Base-by-base conservation (phyloP, 2,113 vertebrate genomes). In the Condylura cristata region DNA sequence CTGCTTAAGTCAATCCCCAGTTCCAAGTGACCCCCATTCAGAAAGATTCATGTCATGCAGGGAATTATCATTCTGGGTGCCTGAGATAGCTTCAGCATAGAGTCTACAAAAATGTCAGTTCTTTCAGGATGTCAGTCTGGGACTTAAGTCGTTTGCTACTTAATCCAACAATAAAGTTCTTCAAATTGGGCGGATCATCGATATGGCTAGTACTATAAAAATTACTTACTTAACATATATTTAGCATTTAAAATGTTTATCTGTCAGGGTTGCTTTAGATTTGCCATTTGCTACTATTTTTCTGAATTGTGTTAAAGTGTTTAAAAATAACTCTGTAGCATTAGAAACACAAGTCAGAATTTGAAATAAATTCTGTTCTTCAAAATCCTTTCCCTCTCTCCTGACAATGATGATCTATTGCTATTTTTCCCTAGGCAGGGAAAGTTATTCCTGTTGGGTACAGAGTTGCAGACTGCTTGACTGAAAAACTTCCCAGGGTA, bases 401-500 rank as follows among this genome's bases (percentile, higher is more conserved):
- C 37, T 90, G 51, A 66, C 34, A 72, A 41, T 86, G 34, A 86
- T 56, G 22, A 34, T 72, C 12, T 74, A 4, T 28, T 85, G 34
- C 7, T 78, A 90, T 79, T 0, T 79, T 90, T 13, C 37, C 60
- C 75, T 85, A 99, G 99, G 99, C 98, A 56, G 99, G 98, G 32
- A 99, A 98, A 97, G 18, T 83, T 53, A 32, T 75, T 80, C 98
- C 98, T 0, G 0, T n/a, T n/a, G 98, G 98, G 56, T 94, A 98
- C 61, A 96, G 93, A 0, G 97, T 95, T 30, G 89, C 95, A 24
- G 48, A 11, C 41, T 99, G 98, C 91, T 96, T 99, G n/a, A 94
- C 97, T 72, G 98, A 99, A 89, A 95, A 97, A 53, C 84, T 97
- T 34, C 97, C 98, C 32, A 97, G 96, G 98, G 98, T 99, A 93